phyloP scores from a whole-genome alignment of 2,113 vertebrate species.

The Callospermophilus lateralis region DNA sequence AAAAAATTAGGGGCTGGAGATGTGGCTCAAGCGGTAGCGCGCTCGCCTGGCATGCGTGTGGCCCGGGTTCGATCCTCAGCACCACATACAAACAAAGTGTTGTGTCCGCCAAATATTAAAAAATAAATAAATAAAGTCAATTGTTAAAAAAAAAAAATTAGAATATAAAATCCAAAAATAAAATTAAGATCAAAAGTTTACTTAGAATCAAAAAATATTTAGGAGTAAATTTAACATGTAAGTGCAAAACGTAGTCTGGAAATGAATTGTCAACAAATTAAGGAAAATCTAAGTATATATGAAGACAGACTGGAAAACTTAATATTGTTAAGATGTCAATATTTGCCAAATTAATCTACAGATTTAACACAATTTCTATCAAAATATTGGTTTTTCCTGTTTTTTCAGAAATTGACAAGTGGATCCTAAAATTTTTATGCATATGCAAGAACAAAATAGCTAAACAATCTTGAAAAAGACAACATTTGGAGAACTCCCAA shows the following conservation, averaged over 20 bases:
- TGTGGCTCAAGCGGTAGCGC: too few species aligned
- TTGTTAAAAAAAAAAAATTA: neutral
- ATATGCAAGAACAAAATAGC: neutral
- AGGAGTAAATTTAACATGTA: neutral
- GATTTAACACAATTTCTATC: neutral
- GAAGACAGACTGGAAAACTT: neutral
- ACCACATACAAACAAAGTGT: too few species aligned
- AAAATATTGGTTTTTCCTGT: neutral
- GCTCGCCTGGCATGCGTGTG: too few species aligned
- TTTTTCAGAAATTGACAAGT: neutral
- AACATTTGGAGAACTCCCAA: neutral
- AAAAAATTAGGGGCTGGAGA: too few species aligned
- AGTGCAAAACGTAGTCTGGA: neutral
- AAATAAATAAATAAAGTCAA: too few species aligned
- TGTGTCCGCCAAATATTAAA: too few species aligned
- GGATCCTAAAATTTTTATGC: slow-evolving; percentile 8
- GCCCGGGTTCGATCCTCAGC: too few species aligned
- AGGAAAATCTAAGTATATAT: neutral
- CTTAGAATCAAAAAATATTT: neutral
- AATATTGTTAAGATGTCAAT: neutral
- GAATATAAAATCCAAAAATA: neutral
- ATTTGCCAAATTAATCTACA: neutral
- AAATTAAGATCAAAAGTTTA: neutral
- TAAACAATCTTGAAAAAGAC: neutral
- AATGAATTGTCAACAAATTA: neutral